Conservation (phyloP, 2,113 vertebrate genomes). For the Phalacrocorax pelagicus region DNA sequence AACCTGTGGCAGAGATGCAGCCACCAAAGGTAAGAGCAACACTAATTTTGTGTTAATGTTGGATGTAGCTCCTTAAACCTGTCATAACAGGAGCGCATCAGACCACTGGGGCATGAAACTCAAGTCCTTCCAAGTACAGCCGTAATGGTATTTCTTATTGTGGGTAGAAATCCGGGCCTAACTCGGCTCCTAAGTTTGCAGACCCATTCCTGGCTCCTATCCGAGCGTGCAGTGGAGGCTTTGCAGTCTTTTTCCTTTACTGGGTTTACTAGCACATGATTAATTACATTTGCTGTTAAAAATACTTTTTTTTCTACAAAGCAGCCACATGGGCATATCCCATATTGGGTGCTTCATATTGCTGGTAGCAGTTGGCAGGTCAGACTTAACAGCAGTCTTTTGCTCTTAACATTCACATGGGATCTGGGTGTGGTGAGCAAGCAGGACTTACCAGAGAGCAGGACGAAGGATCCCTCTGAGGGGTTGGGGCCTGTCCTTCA, state of each 20-base stretch:
- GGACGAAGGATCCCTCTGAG: too few relatives aligned
- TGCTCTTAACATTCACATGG: fast-evolving
- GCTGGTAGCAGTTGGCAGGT: fast-evolving
- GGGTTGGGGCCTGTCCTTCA: not conserved
- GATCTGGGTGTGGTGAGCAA: not conserved
- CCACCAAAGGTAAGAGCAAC: not conserved
- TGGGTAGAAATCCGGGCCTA: not conserved
- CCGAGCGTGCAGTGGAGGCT: too few relatives aligned
- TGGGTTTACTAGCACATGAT: too few relatives aligned
- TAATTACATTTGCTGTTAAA: not conserved
- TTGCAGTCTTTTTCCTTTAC: not conserved
- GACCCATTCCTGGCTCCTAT: fast-evolving
- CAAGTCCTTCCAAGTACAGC: fast-evolving
- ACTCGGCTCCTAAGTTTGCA: fast-evolving
- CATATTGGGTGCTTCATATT: fast-evolving
- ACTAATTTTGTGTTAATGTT: fast-evolving
- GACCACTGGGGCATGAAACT: fast-evolving
- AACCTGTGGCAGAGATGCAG: fast-evolving
- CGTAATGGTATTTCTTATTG: fast-evolving
- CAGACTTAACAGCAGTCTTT: too few relatives aligned
- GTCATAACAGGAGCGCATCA: fast-evolving
- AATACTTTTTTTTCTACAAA: not conserved
- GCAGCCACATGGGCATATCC: not conserved
- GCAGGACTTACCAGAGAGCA: too few relatives aligned
- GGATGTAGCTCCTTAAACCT: fast-evolving